phyloP scores from a whole-genome alignment of 53 echinoderm and acorn worm genomes.

The Astropecten irregularis region DNA sequence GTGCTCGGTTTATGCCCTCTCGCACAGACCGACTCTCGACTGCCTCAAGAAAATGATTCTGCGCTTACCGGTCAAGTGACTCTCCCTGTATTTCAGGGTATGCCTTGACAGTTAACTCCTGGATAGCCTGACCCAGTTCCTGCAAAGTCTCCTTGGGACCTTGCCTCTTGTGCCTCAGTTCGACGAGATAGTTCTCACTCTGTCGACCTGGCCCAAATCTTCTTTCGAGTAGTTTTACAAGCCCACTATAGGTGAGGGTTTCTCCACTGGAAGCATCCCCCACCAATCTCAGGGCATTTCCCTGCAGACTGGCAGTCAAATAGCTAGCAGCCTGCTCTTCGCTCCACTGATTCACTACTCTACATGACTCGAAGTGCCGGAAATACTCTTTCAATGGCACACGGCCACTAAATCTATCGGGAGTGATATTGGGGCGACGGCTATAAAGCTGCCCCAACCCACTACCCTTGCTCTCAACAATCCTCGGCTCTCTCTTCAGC shows the following conservation, averaged over 20 bases:
- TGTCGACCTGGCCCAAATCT: background rate
- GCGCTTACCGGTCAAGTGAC: background rate
- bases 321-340: background rate
- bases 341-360: background rate
- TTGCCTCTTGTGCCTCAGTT: background rate
- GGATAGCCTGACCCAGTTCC: conserved; percentile 16
- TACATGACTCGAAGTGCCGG: background rate
- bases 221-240: background rate
- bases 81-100: background rate
- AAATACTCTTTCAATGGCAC: conserved; percentile 9
- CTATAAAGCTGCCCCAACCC: background rate
- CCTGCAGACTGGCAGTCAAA: background rate
- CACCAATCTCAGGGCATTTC: background rate
- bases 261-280: background rate
- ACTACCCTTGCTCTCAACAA: background rate
- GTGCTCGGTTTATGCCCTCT: background rate
- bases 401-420: background rate
- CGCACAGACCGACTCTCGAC: conserved; percentile 4
- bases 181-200: background rate
- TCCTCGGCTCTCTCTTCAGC: background rate
- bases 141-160: background rate
- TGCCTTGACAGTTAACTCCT: background rate
- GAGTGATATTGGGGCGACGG: background rate
- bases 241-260: background rate
- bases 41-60: conserved; percentile 1